Conservation (phyloP, 2,797 vertebrate genomes). For the Neostethus bicornis region DNA sequence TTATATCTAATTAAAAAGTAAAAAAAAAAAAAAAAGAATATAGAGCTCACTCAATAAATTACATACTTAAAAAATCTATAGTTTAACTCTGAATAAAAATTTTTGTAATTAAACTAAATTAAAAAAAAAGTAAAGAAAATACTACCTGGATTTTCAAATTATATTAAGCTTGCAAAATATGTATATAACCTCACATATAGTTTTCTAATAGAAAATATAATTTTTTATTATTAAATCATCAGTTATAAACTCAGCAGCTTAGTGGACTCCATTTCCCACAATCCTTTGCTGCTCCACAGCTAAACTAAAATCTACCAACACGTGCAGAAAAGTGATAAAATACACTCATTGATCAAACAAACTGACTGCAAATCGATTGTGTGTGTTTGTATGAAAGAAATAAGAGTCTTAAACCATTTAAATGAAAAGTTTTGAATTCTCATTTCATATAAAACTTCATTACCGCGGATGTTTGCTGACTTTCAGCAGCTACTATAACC, state of each 20-base stretch:
- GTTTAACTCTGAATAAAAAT: no score
- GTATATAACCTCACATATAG: no score
- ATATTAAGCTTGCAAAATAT: no score
- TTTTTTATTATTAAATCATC: not conserved
- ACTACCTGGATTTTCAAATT: no score
- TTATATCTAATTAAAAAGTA: no score
- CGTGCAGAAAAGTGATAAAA: not conserved
- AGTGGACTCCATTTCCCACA: conserved; percentile 43
- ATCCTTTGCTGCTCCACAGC: not conserved
- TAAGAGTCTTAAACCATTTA: not conserved
- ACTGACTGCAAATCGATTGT: not conserved
- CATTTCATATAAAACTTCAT: not conserved
- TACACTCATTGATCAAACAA: not conserved
- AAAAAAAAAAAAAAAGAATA: no score
- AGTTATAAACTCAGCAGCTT: not conserved
- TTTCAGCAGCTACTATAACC: not conserved
- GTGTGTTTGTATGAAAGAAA: not conserved
- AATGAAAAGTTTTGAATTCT: no score
- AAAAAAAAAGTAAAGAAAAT: no score
- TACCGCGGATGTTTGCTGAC: conserved; percentile 16
- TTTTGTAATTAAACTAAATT: no score
- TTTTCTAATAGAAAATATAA: no score
- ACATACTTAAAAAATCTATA: no score
- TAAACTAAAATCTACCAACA: not conserved
- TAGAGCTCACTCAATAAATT: no score